These are phyloP conservation scores for Bubalus kerabau DNA, from an alignment of 2,113 vertebrate species.

Conservation along the genomic window DNA sequence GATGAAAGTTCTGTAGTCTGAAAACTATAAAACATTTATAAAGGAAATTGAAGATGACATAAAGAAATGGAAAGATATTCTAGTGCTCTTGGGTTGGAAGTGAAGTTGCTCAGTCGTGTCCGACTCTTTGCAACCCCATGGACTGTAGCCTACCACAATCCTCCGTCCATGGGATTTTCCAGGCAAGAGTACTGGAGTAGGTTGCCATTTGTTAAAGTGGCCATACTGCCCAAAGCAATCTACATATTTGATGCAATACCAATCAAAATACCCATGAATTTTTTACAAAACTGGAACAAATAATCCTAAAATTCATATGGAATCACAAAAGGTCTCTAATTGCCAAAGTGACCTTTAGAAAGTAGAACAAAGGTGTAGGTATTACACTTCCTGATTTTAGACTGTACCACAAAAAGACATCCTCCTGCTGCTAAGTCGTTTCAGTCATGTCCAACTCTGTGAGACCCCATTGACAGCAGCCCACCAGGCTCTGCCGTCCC, in stretches of 20 bases:
- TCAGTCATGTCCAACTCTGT: too few species aligned
- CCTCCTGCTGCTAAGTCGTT: not conserved
- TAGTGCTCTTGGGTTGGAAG: not conserved
- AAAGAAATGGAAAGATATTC: not conserved
- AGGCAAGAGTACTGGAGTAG: too few species aligned
- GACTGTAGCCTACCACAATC: too few species aligned
- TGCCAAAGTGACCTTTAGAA: not conserved
- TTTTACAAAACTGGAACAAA: not conserved
- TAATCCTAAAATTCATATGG: not conserved
- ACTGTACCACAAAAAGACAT: not conserved
- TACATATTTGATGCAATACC: not conserved
- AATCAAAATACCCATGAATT: not conserved
- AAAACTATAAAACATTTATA: not conserved
- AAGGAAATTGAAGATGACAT: not conserved
- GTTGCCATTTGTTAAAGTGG: not conserved
- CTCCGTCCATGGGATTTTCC: too few species aligned
- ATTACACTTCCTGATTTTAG: not conserved
- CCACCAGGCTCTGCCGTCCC: too few species aligned
- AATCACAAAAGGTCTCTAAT: not conserved
- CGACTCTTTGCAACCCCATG: too few species aligned
- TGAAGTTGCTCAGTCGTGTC: too few species aligned
- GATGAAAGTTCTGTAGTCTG: not conserved
- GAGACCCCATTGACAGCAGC: too few species aligned
- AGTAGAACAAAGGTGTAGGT: not conserved
- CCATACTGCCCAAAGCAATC: not conserved